Evolutionary conservation across 2,888 invertebrate species (phyloP).

Genomic region (Dinocampus coccinellae): DNA sequence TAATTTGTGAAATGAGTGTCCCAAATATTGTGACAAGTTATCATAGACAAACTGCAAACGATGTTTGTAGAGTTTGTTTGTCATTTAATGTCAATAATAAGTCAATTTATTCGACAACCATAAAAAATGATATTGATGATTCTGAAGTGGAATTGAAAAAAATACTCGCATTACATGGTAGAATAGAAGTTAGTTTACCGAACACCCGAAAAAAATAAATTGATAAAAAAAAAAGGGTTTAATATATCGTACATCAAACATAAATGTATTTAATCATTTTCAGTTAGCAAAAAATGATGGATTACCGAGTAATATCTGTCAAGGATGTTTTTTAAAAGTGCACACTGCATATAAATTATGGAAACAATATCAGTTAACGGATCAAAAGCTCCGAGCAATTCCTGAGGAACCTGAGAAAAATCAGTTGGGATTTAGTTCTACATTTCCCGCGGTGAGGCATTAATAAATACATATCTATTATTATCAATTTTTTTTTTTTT

Average conservation of each 20-base stretch:
- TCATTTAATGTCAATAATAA: constrained; percentile 49
- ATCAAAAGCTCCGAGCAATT: constrained; percentile 51
- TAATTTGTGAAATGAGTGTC: neutral
- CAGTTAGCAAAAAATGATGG: constrained; percentile 58
- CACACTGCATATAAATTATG: constrained; percentile 56
- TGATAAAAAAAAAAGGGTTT: neutral
- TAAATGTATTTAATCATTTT: constrained; percentile 1
- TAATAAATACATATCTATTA: no score
- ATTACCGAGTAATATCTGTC: constrained; percentile 56
- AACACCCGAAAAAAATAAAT: neutral
- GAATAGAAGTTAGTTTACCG: constrained; percentile 54
- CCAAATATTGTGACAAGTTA: neutral
- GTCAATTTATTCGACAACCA: constrained; percentile 49
- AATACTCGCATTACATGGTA: constrained; percentile 56
- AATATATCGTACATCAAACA: neutral
- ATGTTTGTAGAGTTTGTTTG: constrained; percentile 58
- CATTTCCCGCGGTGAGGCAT: neutral
- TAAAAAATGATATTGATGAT: constrained; percentile 36
- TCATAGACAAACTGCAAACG: neutral
- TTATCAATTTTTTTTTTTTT: no score
- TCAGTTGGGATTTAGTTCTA: neutral
- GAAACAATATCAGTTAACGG: constrained; percentile 56
- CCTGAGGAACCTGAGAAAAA: constrained; percentile 44
- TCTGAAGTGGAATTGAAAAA: constrained; percentile 41
- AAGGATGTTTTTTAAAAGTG: constrained; percentile 51